Base-by-base conservation (phyloP, 2,888 invertebrate species). In the Leistus spinibarbis region DNA sequence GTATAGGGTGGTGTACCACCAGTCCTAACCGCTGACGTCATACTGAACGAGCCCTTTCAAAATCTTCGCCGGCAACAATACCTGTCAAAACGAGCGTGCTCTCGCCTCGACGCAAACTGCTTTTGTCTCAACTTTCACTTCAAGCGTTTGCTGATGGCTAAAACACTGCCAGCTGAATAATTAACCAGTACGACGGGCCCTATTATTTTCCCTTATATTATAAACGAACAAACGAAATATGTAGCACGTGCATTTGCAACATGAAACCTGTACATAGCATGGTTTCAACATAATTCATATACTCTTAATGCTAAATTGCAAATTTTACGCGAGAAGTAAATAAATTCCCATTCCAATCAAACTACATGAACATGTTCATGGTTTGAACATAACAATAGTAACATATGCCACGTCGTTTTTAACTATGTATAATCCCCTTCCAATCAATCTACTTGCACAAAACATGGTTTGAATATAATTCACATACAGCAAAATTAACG, bases 41-140 rank as follows among this genome's bases (percentile, higher is more conserved):
- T 40, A 40, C 10, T 40, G 40, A 40, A 40, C 40, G 40, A 40
- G 40, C 40, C 40, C 40, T 40, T 40, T 40, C 40, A 40, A 40
- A 40, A 40, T 60, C 17, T 60, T 54, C 54, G 54, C 22, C 27
- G 17, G 64, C 22, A 71, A 71, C 71, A 71, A 71, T 71, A 71
- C 71, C 64, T 71, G 71, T 71, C 71, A 71, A 71, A 71, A 71
- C 56, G 71, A 71, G 63, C 71, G 62, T n/a, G n/a, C n/a, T n/a
- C 63, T 60, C 54, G 3, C 19, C 5, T 54, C 53, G 24, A 54
- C 57, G 72, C 56, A 65, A 66, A 72, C 71, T 57, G 68, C 67
- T 53, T 71, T 71, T 71, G 67, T 74, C 67, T 68, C 54, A 74
- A 74, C 74, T 74, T 74, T 74, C 74, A 68, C 54, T 65, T 19